Base-by-base conservation (phyloP, 2,888 invertebrate species). In the Opisthograptis luteolata region DNA sequence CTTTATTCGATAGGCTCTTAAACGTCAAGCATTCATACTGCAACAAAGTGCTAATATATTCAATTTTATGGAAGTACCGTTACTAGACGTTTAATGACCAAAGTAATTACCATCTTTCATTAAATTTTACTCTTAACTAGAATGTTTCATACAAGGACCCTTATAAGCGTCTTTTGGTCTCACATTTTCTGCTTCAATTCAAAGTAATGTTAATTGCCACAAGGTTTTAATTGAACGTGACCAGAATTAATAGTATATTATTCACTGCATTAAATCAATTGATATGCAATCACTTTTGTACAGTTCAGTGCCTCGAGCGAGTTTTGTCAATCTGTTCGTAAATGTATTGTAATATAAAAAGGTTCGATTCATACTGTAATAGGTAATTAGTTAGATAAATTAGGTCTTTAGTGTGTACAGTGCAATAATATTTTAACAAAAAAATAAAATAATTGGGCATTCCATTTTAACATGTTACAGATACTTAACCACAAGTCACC, bases 261-360 rank as follows among this genome's bases (percentile, higher is more conserved):
- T 20, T 40, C 9, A 14, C 9, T 43, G 19, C 13, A 43, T 10
- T 14, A 37, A 37, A 45, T 37, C 32, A 39, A 45, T 39, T 31
- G 37, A 39, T 32, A 31, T 19, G 37, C 37, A 37, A 45, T 45
- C 45, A 39, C 25, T 31, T 39, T 22, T 12, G 8, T 14, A 35
- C 36, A 45, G 31, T 31, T 39, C 31, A 39, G 8, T 19, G 32
- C 45, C 37, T 31, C 17, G 17, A 30, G 31, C 32, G 13, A 27
- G 14, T 7, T 39, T 45, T 31, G 31, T 31, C 22, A 22, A 41
- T 22, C 22, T 15, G 13, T 13, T 41, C 9, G 32, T 41, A 5
- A 22, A 24, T 39, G 27, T 20, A 19, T 41, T 41, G 41, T 41
- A 19, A 17, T 13, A 12, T 20, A 14, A 30, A 31, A 41, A 14